phyloP scores from a whole-genome alignment of 2,113 vertebrate species.

The Psammodynastes pulverulentus region DNA sequence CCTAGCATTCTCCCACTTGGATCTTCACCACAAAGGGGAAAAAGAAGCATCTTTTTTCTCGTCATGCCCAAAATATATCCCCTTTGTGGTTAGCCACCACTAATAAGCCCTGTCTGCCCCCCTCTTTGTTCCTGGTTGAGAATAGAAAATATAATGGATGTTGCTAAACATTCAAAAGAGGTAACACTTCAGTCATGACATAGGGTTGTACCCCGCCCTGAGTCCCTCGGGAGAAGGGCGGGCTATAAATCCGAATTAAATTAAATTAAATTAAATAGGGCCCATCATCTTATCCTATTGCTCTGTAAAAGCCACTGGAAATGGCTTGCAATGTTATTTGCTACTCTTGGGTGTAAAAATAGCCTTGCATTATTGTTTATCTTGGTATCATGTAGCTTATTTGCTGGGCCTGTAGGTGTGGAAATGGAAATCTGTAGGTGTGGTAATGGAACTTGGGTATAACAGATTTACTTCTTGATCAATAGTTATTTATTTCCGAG shows the following conservation, averaged over 20 bases:
- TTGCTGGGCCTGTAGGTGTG: slow-evolving; percentile 64
- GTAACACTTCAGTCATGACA: too few species aligned
- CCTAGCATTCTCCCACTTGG: neutral
- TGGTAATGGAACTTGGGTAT: slow-evolving; percentile 71
- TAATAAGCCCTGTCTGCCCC: neutral
- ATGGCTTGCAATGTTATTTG: neutral
- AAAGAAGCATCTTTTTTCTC: neutral
- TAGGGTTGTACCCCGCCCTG: too few species aligned
- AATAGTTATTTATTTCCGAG: slow-evolving; percentile 82
- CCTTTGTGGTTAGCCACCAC: neutral
- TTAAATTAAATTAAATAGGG: too few species aligned
- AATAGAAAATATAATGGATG: neutral
- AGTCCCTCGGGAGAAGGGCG: too few species aligned
- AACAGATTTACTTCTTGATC: slow-evolving; percentile 73
- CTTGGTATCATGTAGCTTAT: slow-evolving; percentile 49
- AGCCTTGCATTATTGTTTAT: slow-evolving; percentile 13
- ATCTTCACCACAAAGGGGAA: neutral
- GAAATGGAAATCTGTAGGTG: slow-evolving; percentile 73
- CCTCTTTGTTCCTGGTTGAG: slow-evolving; percentile 19
- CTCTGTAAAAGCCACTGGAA: neutral
- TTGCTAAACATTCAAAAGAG: neutral
- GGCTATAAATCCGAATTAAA: too few species aligned
- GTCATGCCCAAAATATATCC: neutral
- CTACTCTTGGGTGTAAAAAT: slow-evolving; percentile 24
- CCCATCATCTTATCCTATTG: neutral